Evolutionary conservation across 2,797 vertebrate species (phyloP).

Genomic region (Pachyuromys duprasi): DNA sequence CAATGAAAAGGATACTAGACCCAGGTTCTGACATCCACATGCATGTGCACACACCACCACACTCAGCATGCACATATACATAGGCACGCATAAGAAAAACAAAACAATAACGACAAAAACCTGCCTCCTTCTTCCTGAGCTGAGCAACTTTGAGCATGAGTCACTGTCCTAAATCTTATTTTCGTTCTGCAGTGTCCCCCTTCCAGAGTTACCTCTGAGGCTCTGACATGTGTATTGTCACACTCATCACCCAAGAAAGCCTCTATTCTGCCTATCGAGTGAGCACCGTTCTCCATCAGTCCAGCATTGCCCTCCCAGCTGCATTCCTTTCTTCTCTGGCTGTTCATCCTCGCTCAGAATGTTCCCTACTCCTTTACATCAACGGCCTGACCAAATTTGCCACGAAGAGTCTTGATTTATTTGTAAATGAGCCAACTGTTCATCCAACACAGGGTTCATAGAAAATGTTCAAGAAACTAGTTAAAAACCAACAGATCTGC

Average conservation of each 20-base stretch:
- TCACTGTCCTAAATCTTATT: not conserved
- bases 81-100: not conserved
- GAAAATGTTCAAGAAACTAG: not conserved
- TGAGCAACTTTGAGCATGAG: not conserved
- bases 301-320: not conserved
- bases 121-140: not conserved
- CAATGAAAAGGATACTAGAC: not conserved
- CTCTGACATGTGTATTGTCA: not conserved
- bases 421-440: not conserved
- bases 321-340: not conserved
- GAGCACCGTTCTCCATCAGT: not conserved
- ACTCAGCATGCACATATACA: not conserved
- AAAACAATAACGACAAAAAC: not conserved
- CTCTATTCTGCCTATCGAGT: not conserved
- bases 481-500: not conserved
- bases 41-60: not conserved
- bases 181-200: not conserved
- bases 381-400: too few relatives aligned
- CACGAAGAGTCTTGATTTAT: not conserved
- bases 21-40: not conserved
- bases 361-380: not conserved
- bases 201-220: not conserved
- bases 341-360: not conserved
- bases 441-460: not conserved
- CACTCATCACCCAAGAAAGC: too few relatives aligned